Conservation (phyloP, 1,140 invertebrate genomes). For the Drosophila tropicalis region DNA sequence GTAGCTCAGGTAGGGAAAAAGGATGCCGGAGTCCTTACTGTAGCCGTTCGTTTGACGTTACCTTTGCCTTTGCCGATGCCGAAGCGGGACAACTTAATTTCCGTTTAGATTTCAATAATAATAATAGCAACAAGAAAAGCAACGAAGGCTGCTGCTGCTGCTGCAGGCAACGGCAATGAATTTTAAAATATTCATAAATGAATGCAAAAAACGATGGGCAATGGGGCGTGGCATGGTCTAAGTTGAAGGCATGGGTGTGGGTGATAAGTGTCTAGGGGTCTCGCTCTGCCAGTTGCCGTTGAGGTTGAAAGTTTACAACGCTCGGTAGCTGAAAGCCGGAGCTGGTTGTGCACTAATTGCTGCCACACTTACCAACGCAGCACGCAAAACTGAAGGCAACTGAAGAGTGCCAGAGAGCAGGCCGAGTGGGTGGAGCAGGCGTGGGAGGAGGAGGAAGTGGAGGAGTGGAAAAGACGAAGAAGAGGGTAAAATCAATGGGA, state of each 20-base stretch:
- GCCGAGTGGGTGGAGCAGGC: background rate
- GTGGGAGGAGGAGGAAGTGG: background rate
- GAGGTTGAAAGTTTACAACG: conserved; percentile 56
- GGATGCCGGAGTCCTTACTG: conserved; percentile 2
- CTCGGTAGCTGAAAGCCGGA: conserved; percentile 18
- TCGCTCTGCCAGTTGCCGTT: conserved; percentile 19
- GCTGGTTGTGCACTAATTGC: conserved; percentile 70
- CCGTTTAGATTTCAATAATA: conserved; percentile 75
- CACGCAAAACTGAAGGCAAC: conserved; percentile 1
- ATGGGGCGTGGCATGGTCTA: conserved; percentile 37
- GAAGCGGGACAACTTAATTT: conserved; percentile 77
- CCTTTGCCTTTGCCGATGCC: conserved; percentile 27
- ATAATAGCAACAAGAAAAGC: conserved; percentile 33
- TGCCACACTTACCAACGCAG: conserved; percentile 37
- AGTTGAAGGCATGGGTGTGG: conserved; percentile 30
- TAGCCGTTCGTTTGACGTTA: conserved; percentile 15
- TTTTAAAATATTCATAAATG: conserved; percentile 79
- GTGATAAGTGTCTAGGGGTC: conserved; percentile 31
- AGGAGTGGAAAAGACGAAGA: no score
- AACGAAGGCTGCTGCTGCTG: background rate
- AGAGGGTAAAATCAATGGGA: conserved; percentile 67
- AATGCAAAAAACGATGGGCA: conserved; percentile 51
- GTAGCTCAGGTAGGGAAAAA: conserved; percentile 34
- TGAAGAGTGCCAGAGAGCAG: background rate
- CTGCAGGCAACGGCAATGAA: conserved; percentile 57